These are phyloP conservation scores for Alectoris magna DNA, from an alignment of 2,797 vertebrate species.

Conservation along the genomic window DNA sequence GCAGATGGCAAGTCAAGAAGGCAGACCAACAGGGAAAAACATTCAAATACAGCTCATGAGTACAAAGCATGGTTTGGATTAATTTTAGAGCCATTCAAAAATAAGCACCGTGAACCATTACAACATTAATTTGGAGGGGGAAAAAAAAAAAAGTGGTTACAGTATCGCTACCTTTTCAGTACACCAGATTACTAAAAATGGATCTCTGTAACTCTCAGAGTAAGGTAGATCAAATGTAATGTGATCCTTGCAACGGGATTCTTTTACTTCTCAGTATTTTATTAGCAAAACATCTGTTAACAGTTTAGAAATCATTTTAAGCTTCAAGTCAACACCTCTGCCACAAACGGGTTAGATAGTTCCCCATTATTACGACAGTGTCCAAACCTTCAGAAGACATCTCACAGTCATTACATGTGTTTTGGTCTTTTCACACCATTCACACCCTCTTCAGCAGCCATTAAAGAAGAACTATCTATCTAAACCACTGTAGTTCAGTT, in stretches of 20 bases:
- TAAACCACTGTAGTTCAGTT: neutral
- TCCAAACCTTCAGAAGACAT: neutral
- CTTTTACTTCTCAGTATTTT: neutral
- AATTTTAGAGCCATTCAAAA: neutral
- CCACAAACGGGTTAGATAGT: neutral
- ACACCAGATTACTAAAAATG: neutral
- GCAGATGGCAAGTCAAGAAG: neutral
- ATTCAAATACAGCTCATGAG: neutral
- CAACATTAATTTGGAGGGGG: neutral
- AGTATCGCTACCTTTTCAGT: neutral
- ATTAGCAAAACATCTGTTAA: neutral
- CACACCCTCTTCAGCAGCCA: neutral
- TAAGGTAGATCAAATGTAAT: neutral
- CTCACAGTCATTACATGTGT: neutral
- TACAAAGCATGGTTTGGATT: neutral
- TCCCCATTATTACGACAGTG: neutral
- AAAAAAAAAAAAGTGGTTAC: neutral
- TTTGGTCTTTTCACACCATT: neutral
- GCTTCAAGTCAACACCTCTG: neutral
- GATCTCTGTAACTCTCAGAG: neutral
- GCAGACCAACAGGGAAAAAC: neutral
- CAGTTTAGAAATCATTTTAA: neutral
- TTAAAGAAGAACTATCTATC: neutral
- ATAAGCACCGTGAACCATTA: neutral
- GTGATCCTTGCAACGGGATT: neutral